These are phyloP conservation scores for Drosophila helvetica DNA, from an alignment of 2,888 invertebrate genomes.

Conservation along the genomic window DNA sequence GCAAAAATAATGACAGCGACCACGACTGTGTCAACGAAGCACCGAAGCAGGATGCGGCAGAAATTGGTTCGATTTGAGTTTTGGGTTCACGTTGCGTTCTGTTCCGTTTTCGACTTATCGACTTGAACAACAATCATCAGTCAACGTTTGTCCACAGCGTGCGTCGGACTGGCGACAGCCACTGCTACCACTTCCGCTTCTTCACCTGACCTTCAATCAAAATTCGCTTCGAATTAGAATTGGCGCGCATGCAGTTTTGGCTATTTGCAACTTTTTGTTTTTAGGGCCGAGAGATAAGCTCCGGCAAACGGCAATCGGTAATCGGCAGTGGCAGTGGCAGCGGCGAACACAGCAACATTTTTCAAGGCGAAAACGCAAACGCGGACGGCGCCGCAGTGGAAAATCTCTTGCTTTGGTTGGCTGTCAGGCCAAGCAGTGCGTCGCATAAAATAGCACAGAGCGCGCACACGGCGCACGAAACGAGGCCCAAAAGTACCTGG, in stretches of 20 bases:
- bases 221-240: slow-evolving; percentile 72
- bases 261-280: slow-evolving; percentile 54
- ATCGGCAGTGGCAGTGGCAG: slow-evolving; percentile 31
- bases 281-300: slow-evolving; percentile 70
- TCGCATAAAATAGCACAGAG: slow-evolving; percentile 78
- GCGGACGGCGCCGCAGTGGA: slow-evolving; percentile 46
- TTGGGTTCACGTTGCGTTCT: slow-evolving; percentile 22
- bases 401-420: slow-evolving; percentile 27
- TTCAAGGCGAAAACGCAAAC: slow-evolving; percentile 81
- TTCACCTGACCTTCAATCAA: slow-evolving; percentile 69
- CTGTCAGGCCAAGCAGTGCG: slow-evolving; percentile 63
- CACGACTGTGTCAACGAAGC: slow-evolving; percentile 46
- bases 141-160: slow-evolving; percentile 74
- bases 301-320: slow-evolving; percentile 28
- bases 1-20: slow-evolving; percentile 70
- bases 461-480: slow-evolving; percentile 46
- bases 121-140: slow-evolving; percentile 69
- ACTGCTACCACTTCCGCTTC: slow-evolving; percentile 18
- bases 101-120: slow-evolving; percentile 33
- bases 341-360: slow-evolving; percentile 68
- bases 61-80: slow-evolving; percentile 58
- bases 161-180: slow-evolving; percentile 32
- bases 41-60: slow-evolving; percentile 47
- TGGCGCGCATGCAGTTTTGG: slow-evolving; percentile 66
- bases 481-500: slow-evolving; percentile 78